Evolutionary conservation across 2,888 invertebrate genomes (phyloP), one percentile per base, ranked within the genome.

Genomic region (Trichacis sp.): DNA sequence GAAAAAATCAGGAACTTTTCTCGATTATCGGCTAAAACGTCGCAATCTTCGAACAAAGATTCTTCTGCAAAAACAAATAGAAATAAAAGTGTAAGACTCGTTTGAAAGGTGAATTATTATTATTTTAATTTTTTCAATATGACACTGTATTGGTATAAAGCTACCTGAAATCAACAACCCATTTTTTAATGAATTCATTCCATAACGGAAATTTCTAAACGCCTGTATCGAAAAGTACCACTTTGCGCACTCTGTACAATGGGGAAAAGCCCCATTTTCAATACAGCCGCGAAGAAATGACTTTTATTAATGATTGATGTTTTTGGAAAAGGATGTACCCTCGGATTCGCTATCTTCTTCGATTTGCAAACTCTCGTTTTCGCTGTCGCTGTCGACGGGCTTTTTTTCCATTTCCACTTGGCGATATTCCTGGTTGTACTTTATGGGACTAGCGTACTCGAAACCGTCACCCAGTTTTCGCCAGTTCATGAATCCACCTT

Each of bases 1-100:
- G 93, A 93, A 81, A 94, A 95, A 70, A 95, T 94, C 17, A 95
- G 87, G 82, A 90, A 90, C 78, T 92, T 93, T 72, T 90, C 89
- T 63, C 88, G 86, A 71, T 87, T 87, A 61, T 87, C 87, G 43
- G 86, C 85, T 50, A 86, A 78, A 59, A 87, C 88, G 33, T 86
- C 86, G 59, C 80, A 79, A 30, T 76, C 80, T 55, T 81, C 79
- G 2, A 72, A 76, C 3, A 70, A 64, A 15, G 80, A 77, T 1
- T 78, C 77, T 69, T 79, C 81, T 82, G 52, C 30, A 43, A 36
- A 11, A 8, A 12, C 49, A 36, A 15, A n/a, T n/a, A n/a, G 19
- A 52, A 36, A 58, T 49, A 42, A n/a, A n/a, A n/a, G n/a, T n/a
- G n/a, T n/a, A n/a, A n/a, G n/a, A n/a, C n/a, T n/a, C n/a, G n/a